Evolutionary conservation across 1,140 invertebrate genomes (phyloP).

Genomic region (Heterodera carotae): DNA sequence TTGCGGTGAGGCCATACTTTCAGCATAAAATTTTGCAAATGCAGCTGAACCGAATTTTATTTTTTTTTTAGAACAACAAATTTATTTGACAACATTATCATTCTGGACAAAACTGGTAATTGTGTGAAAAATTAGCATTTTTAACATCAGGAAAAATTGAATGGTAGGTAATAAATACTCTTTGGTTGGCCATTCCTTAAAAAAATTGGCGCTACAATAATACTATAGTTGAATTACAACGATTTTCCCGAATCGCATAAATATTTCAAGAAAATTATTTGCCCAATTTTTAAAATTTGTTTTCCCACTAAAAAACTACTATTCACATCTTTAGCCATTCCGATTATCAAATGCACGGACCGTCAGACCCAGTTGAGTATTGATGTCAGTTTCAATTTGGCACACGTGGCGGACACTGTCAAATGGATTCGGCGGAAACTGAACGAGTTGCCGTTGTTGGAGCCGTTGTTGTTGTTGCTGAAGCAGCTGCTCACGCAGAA

Average conservation of each 20-base stretch:
- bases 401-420: background rate
- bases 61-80: slow-evolving; percentile 18
- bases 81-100: slow-evolving; percentile 28
- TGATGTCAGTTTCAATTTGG: slow-evolving; percentile 47
- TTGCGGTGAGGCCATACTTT: background rate
- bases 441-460: background rate
- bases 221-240: too few species aligned
- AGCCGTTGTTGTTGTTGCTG: slow-evolving; percentile 42
- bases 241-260: too few species aligned
- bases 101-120: slow-evolving; percentile 33
- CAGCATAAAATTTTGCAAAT: background rate
- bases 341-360: slow-evolving; percentile 42
- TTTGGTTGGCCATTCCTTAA: too few species aligned
- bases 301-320: slow-evolving; percentile 9
- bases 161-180: too few species aligned
- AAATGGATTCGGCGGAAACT: slow-evolving; percentile 41
- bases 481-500: slow-evolving; percentile 74
- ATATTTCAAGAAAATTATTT: background rate
- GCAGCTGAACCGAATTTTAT: background rate
- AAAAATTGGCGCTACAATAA: too few species aligned
- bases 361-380: slow-evolving; percentile 41
- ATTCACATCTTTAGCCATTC: slow-evolving; percentile 32
- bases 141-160: background rate
- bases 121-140: background rate
- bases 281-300: background rate